These are phyloP conservation scores for Periophthalmus modestus DNA, from an alignment of 2,113 vertebrate genomes.

Conservation along the genomic window DNA sequence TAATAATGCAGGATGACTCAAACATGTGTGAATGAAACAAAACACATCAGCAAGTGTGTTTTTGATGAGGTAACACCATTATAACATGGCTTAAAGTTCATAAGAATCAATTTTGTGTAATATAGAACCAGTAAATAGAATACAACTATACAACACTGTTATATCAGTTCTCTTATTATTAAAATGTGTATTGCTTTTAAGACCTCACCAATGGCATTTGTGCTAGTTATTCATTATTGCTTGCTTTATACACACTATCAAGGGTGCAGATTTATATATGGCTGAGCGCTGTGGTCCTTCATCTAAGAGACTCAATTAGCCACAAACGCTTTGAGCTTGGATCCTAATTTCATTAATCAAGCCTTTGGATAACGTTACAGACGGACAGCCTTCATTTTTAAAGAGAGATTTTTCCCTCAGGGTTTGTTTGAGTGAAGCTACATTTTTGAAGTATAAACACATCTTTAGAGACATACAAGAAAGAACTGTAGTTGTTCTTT, in stretches of 20 bases:
- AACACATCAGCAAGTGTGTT: too few relatives aligned
- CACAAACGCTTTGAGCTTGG: slow-evolving; percentile 44
- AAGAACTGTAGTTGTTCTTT: slow-evolving; percentile 49
- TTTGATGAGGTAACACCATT: too few relatives aligned
- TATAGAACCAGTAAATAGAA: too few relatives aligned
- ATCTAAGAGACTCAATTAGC: slow-evolving; percentile 46
- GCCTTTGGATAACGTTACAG: slow-evolving; percentile 68
- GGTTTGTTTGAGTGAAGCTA: slow-evolving; percentile 57
- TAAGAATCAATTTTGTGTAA: too few relatives aligned
- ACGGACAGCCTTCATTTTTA: slow-evolving; percentile 69
- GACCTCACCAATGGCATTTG: slow-evolving; percentile 13
- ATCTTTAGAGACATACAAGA: slow-evolving; percentile 46
- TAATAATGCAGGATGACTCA: too few relatives aligned
- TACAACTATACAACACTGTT: too few relatives aligned
- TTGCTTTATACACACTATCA: slow-evolving; percentile 5
- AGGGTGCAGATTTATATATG: neutral
- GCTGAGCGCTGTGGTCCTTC: neutral
- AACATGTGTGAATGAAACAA: too few relatives aligned
- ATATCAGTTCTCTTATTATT: neutral
- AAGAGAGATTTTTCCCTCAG: slow-evolving; percentile 56
- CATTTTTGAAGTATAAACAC: slow-evolving; percentile 62
- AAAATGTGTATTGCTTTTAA: neutral
- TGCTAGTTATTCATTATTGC: slow-evolving; percentile 17
- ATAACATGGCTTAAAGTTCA: too few relatives aligned
- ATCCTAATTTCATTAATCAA: slow-evolving; percentile 73